Evolutionary conservation across 2,888 invertebrate genomes (phyloP).

Genomic region (Diaphora mendica): DNA sequence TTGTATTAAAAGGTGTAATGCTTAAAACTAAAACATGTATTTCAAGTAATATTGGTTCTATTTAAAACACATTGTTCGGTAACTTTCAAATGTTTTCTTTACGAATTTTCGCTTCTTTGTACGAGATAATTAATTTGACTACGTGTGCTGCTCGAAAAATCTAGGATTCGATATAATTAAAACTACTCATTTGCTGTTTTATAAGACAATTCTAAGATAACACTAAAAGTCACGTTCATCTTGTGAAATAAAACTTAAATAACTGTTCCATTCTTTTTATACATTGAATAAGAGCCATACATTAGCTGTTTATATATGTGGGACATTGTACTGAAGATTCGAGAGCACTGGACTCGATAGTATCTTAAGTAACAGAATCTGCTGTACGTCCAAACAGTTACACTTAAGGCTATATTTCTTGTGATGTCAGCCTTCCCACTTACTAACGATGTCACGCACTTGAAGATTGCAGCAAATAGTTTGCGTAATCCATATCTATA

Average conservation of each 20-base stretch:
- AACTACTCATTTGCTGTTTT: background rate
- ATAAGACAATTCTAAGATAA: background rate
- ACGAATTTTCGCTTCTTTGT: conserved; percentile 27
- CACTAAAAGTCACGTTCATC: background rate
- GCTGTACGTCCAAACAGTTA: conserved; percentile 30
- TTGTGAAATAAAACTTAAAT: background rate
- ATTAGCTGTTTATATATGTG: background rate
- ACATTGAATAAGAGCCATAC: background rate
- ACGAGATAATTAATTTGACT: conserved; percentile 23
- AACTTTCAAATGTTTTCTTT: conserved; percentile 34
- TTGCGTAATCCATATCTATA: conserved; percentile 49
- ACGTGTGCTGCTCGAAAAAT: background rate
- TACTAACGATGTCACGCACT: conserved; percentile 53
- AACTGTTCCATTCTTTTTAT: background rate
- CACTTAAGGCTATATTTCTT: conserved; percentile 36
- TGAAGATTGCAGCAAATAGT: conserved; percentile 42
- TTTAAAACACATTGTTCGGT: conserved; percentile 37
- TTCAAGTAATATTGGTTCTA: too few species aligned
- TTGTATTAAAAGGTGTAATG: too few species aligned
- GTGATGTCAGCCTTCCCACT: conserved; percentile 41
- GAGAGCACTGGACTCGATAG: conserved; percentile 33
- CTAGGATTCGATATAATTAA: background rate
- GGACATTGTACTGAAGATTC: conserved; percentile 22
- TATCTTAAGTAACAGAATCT: conserved; percentile 43
- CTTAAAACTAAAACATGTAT: too few species aligned